phyloP scores from a whole-genome alignment of 2,797 vertebrate genomes.

The Leucoraja ocellata region DNA sequence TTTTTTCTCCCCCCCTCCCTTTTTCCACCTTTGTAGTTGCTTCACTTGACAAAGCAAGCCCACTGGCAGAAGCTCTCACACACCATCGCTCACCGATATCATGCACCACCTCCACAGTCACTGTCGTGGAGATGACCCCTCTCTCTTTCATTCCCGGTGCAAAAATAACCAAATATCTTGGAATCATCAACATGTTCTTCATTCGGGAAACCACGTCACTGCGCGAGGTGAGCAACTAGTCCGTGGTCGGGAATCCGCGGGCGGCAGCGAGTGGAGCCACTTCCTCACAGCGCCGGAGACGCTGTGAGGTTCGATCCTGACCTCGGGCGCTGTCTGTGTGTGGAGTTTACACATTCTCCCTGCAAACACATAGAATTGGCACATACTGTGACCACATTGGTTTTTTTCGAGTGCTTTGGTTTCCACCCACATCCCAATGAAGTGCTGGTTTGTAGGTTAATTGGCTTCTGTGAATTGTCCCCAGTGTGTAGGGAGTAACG shows the following conservation, averaged over 20 bases:
- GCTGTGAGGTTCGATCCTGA: too few relatives aligned
- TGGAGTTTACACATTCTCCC: too few relatives aligned
- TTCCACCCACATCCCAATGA: too few relatives aligned
- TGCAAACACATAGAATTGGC: too few relatives aligned
- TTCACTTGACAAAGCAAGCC: constrained; percentile 82
- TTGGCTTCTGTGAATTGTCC: too few relatives aligned
- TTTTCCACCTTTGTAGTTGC: constrained; percentile 59
- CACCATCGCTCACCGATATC: constrained; percentile 70
- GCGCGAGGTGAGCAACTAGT: constrained; percentile 73
- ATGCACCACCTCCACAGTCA: constrained; percentile 66
- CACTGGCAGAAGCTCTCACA: constrained; percentile 74
- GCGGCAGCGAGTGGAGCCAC: too few relatives aligned
- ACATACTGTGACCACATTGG: too few relatives aligned
- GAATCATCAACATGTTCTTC: constrained; percentile 99
- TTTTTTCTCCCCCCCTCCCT: constrained; percentile 39
- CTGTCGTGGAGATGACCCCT: constrained; percentile 95
- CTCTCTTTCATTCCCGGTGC: constrained; percentile 90
- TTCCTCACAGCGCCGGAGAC: too few relatives aligned
- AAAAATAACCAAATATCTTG: constrained; percentile 90
- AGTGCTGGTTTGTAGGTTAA: too few relatives aligned
- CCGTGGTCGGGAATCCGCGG: background rate
- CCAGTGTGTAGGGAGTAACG: too few relatives aligned
- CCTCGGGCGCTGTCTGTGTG: too few relatives aligned
- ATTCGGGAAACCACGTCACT: constrained; percentile 94
- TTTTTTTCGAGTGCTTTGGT: too few relatives aligned